These are phyloP conservation scores for Lingula anatina DNA, from an alignment of 2,888 invertebrate genomes.

Conservation along the genomic window DNA sequence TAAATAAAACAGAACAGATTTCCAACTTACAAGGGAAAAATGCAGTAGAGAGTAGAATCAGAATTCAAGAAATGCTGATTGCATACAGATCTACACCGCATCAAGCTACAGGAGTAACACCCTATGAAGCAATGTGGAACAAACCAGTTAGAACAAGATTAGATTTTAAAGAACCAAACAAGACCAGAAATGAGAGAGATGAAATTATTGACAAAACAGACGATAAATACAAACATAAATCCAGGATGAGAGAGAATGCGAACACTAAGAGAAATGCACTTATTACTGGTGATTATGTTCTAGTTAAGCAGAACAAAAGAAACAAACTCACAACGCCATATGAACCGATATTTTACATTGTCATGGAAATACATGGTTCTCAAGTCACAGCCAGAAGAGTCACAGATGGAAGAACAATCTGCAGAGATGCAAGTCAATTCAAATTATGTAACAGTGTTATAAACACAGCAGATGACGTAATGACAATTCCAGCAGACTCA, in stretches of 20 bases:
- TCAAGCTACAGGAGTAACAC: conserved; percentile 10
- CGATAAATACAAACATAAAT: background rate
- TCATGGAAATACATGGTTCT: no score
- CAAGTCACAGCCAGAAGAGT: no score
- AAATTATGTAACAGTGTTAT: no score
- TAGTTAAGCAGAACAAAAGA: no score
- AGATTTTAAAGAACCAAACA: background rate
- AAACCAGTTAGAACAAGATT: conserved; percentile 7
- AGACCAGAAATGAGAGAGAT: background rate
- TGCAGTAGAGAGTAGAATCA: conserved; percentile 1
- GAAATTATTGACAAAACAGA: background rate
- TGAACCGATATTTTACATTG: no score
- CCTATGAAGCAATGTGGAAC: conserved; percentile 9
- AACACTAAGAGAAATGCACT: conserved; percentile 6
- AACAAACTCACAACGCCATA: no score
- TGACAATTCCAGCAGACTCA: no score
- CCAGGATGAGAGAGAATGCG: background rate
- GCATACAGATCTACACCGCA: conserved; percentile 12
- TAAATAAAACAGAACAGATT: conserved; percentile 10
- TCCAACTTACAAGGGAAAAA: conserved; percentile 2
- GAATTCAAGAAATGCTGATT: conserved; percentile 11
- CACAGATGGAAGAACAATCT: no score
- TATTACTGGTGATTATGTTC: conserved; percentile 7
- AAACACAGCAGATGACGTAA: no score
- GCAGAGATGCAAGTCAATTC: no score